A percentile compares a stretch with the other conserved stretches of the same genome.
These are phyloP conservation scores for Chromobotia macracanthus DNA, from an alignment of 2,797 vertebrate genomes.

Conservation along the genomic window DNA sequence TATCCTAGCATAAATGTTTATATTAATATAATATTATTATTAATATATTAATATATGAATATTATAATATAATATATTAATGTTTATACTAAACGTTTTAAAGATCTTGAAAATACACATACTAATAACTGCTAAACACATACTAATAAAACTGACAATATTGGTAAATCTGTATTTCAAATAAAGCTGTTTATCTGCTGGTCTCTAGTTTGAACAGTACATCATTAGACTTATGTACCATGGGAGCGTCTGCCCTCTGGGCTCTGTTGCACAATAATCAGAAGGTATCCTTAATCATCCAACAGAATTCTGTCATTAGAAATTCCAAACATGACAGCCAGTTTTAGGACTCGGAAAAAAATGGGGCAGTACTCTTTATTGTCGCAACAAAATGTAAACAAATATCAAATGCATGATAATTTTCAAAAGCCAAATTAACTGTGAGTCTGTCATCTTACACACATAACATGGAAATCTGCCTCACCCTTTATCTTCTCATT, in stretches of 20 bases:
- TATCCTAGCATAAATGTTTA: not conserved
- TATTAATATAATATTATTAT: too few relatives aligned
- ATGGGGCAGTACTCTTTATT: not conserved
- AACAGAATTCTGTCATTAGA: not conserved
- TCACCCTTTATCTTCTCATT: not conserved
- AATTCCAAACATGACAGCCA: not conserved
- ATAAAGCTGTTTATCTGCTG: conserved; percentile 81
- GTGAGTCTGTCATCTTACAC: too few relatives aligned
- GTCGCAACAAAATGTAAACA: not conserved
- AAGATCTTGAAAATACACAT: not conserved
- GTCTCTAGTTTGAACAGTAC: conserved; percentile 83
- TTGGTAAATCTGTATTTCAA: conserved; percentile 73
- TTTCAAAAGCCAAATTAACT: too few relatives aligned
- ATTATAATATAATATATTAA: too few relatives aligned
- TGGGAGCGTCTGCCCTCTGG: conserved; percentile 92
- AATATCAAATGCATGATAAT: not conserved
- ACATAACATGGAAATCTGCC: too few relatives aligned
- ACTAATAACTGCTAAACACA: too few relatives aligned
- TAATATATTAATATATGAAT: too few relatives aligned
- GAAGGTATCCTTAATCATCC: conserved; percentile 76
- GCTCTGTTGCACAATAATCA: conserved; percentile 92
- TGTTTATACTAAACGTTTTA: too few relatives aligned
- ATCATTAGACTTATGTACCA: conserved; percentile 75
- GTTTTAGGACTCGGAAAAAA: not conserved
- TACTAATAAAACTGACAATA: not conserved